Base-by-base conservation (phyloP, 2,113 vertebrate species). In the Sprattus sprattus region DNA sequence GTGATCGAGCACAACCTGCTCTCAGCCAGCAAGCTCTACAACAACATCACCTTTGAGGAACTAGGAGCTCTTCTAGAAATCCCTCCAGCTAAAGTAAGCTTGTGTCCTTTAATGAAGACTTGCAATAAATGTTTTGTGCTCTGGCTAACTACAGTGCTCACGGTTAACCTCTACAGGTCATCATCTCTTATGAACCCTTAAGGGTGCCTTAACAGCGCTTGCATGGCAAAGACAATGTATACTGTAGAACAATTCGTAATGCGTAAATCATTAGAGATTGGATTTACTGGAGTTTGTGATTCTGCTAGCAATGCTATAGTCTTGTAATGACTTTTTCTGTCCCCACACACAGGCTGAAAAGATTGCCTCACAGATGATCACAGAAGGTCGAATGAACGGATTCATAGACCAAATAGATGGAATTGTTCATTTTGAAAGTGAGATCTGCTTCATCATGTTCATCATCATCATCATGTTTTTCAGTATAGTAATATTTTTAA, bases 301-400 rank as follows among this genome's bases (percentile, higher is more conserved):
- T 9, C 50, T 16, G 50, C 10, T 18, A 52, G 10, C 46, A 47
- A 47, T 47, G 46, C 4, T 6, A 47, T 47, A 6, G 46, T 47
- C 10, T 13, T 67, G 5, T 28, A 1, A 22, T 9, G n/a, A 78
- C 86, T 86, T 13, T 86, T 18, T 88, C 46, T 84, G 1, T 86
- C 83, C 67, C 89, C 85, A 4, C 83, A 44, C 81, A 46, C 67
- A 99, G 98, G 98, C 98, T 83, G 98, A 99, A 90, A 99, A 99
- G 91, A 99, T 99, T 0, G 98, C 98, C 25, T 99, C 98, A 15
- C 98, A 99, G 91, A 99, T 99, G 98, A 99, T 99, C 93, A 99
- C 98, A 0, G 98, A 99, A 90, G 98, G 98, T 50, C 97, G 98
- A 39, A 99, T 99, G 98, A 99, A 99, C 1, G 98, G 98, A 90